A percentile compares a stretch with the other conserved stretches of the same genome.
phyloP scores from a whole-genome alignment of 2,113 vertebrate species.

The Pachycephala philippinensis region DNA sequence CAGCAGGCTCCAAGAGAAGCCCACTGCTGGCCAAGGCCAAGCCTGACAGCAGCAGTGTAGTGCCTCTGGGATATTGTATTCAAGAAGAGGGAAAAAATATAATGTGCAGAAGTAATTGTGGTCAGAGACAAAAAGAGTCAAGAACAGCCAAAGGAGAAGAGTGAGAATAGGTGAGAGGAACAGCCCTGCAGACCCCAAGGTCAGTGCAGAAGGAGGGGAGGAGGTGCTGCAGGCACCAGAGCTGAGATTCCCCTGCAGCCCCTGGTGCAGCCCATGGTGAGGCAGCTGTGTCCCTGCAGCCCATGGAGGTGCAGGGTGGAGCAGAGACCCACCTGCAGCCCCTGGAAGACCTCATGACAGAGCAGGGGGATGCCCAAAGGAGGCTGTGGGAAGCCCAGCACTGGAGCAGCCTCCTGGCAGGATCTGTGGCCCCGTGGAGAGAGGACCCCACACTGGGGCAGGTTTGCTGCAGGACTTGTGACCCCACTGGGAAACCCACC shows the following conservation, averaged over 20 bases:
- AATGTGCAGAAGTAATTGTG: background rate
- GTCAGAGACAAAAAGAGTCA: background rate
- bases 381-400: background rate
- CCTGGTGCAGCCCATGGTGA: background rate
- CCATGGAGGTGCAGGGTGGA: rapidly evolving
- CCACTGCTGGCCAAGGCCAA: background rate
- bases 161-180: background rate
- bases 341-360: background rate
- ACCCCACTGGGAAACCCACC: rapidly evolving
- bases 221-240: rapidly evolving
- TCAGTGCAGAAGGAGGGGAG: background rate
- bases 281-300: background rate
- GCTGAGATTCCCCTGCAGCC: background rate
- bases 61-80: background rate
- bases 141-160: background rate
- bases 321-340: background rate
- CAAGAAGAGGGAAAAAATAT: background rate
- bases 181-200: background rate
- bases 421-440: rapidly evolving
- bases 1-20: background rate
- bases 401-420: background rate
- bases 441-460: background rate
- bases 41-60: background rate
- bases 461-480: background rate
- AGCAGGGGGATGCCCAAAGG: background rate